phyloP scores from a whole-genome alignment of 1,140 invertebrate species.

The Schlechtendalia chinensis region DNA sequence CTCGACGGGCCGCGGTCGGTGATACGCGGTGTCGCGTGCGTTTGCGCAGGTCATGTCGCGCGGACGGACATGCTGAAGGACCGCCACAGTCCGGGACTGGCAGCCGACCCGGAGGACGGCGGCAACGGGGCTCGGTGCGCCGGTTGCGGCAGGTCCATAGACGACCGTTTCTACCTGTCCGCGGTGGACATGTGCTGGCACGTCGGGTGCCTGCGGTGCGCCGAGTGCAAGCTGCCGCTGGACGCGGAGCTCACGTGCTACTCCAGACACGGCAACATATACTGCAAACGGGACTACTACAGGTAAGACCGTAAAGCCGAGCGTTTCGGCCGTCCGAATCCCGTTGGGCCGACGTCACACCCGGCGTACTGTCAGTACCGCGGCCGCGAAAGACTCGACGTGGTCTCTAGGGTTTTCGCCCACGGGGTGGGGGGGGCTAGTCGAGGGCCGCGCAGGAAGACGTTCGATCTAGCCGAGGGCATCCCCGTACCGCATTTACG shows the following conservation, averaged over 20 bases:
- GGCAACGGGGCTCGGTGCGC: constrained; percentile 57
- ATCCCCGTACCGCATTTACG: too few relatives aligned
- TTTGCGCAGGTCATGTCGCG: constrained; percentile 19
- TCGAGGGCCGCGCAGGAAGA: too few relatives aligned
- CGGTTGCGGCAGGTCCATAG: constrained; percentile 62
- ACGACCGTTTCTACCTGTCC: constrained; percentile 74
- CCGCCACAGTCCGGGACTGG: constrained; percentile 38
- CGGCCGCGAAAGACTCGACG: too few relatives aligned
- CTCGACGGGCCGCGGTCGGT: too few relatives aligned
- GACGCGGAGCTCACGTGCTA: constrained; percentile 88
- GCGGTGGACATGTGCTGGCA: constrained; percentile 90
- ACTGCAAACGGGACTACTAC: constrained; percentile 94
- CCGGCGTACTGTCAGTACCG: too few relatives aligned
- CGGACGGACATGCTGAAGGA: constrained; percentile 45
- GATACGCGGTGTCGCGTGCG: too few relatives aligned
- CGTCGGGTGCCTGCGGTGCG: constrained; percentile 79
- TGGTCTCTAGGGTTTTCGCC: too few relatives aligned
- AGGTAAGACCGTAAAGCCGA: too few relatives aligned
- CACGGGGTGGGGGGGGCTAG: too few relatives aligned
- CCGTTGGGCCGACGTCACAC: too few relatives aligned
- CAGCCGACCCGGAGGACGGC: constrained; percentile 36
- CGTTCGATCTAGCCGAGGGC: too few relatives aligned
- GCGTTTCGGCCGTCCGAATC: too few relatives aligned
- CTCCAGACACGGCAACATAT: constrained; percentile 83
- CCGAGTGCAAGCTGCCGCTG: constrained; percentile 78